phyloP scores from a whole-genome alignment of 2,113 vertebrate species.

The Nothocercus julius region DNA sequence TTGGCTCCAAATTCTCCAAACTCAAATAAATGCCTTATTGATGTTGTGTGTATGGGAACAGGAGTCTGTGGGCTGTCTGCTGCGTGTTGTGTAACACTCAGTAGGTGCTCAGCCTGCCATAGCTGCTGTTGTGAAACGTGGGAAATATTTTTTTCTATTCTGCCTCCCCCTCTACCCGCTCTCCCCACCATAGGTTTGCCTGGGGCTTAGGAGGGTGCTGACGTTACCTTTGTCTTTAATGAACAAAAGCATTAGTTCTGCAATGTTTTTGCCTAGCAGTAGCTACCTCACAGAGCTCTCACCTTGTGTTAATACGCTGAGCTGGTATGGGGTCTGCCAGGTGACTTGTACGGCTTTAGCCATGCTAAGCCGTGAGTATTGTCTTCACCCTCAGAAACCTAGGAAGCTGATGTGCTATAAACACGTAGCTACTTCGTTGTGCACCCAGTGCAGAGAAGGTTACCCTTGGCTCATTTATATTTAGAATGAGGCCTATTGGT shows the following conservation, averaged over 20 bases:
- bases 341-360: not conserved
- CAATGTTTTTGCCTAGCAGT: not conserved
- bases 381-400: not conserved
- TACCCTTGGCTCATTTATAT: not conserved
- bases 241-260: not conserved
- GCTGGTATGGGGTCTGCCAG: not conserved
- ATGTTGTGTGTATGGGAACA: not conserved
- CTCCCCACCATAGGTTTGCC: not conserved
- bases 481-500: not conserved
- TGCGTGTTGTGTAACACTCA: not conserved
- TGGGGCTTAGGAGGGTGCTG: not conserved
- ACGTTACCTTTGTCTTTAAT: not conserved
- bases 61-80: not conserved
- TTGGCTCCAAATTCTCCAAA: not conserved
- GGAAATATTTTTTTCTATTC: not conserved
- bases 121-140: not conserved
- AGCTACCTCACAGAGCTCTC: not conserved
- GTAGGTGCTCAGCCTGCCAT: not conserved
- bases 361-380: not conserved
- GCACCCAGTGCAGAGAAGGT: accelerated
- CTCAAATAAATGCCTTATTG: not conserved
- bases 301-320: not conserved
- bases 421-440: not conserved
- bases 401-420: not conserved
- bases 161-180: not conserved